Base-by-base conservation (phyloP, 2,888 invertebrate species). In the Drosophila villosipedis region DNA sequence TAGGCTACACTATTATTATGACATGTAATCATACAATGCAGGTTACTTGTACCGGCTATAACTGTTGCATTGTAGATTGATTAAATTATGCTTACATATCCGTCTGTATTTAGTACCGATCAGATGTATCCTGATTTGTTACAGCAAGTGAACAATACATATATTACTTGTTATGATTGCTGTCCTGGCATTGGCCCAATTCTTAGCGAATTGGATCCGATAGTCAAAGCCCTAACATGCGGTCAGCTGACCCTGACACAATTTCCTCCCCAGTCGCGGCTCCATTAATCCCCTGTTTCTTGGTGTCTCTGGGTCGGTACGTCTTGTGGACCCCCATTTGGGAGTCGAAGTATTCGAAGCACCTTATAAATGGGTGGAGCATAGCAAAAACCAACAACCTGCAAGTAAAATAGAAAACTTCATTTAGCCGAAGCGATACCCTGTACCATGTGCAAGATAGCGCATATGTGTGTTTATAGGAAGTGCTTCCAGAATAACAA, bases 121-220 rank as follows among this genome's bases (percentile, higher is more conserved):
- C 41, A 30, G 47, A 39, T 53, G 14, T 49, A 47, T 54, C 31
- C 28, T 50, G 63, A 63, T 63, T 59, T 50, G 47, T 22, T n/a
- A 39, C 9, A 61, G 33, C 16, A 30, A 37, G 59, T 65, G 31
- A 66, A 31, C 59, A 73, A 62, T 53, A 37, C 4, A 28, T 16
- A 25, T 57, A 39, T 39, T 30, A 16, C 3, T 30, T 10, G 67
- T 64, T 80, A 67, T 74, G 62, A 64, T 77, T 80, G 64, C 66
- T 47, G 60, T 22, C 22, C 58, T 80, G 88, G 64, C 86, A 83
- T 89, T 83, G 83, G 84, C 83, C 83, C 89, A 86, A 76, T 84
- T 84, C 50, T 62, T 52, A 33, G 12, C 62, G 58, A 52, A 54
- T 66, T 61, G 43, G 30, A 63, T 65, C 50, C 52, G 53, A 61